Conservation (phyloP, 2,797 vertebrate species). For the Eulemur mongoz region DNA sequence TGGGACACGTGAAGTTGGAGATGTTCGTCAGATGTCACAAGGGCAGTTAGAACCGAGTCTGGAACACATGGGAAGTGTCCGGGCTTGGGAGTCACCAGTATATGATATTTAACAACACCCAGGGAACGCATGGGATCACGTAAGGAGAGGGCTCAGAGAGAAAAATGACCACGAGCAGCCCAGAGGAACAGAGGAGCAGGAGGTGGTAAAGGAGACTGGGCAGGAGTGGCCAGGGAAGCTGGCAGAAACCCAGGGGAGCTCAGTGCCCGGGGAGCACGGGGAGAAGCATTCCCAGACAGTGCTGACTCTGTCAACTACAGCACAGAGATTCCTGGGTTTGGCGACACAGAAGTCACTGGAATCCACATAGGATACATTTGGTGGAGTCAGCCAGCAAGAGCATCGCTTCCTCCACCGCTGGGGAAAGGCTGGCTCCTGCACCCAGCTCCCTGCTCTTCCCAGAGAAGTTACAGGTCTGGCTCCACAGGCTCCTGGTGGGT, state of each 20-base stretch:
- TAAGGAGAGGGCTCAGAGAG: neutral
- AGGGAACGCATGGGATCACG: no score
- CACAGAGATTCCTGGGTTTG: neutral
- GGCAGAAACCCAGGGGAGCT: neutral
- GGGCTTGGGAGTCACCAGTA: neutral
- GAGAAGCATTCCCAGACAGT: neutral
- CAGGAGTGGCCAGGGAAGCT: neutral
- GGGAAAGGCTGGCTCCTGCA: neutral
- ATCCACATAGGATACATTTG: neutral
- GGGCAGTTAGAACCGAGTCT: neutral
- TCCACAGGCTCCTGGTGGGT: neutral
- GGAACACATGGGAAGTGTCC: neutral
- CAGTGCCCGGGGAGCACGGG: neutral
- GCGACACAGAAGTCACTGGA: neutral
- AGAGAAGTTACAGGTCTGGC: neutral
- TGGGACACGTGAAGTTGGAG: neutral
- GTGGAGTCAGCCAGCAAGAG: neutral
- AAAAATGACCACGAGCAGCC: neutral
- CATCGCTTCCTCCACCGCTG: neutral
- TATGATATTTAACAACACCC: neutral
- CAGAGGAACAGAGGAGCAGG: neutral
- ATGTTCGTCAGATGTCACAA: neutral
- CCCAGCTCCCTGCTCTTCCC: neutral
- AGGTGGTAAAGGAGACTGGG: rapidly evolving
- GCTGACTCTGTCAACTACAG: neutral